Conservation (phyloP, 2,888 invertebrate species). For the Isotomurus palustris region DNA sequence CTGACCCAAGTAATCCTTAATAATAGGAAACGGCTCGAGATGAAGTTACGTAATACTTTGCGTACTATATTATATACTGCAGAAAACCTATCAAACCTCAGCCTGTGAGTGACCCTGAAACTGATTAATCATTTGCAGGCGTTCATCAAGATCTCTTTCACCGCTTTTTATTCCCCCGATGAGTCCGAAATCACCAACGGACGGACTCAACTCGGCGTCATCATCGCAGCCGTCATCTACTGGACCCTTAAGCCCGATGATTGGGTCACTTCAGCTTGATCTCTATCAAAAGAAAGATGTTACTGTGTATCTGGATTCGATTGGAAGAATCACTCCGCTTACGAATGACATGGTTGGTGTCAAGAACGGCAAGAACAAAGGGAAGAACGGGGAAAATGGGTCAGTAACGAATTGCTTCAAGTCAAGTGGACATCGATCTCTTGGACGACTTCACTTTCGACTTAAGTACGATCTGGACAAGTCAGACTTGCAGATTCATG, state of each 20-base stretch:
- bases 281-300: constrained; percentile 11
- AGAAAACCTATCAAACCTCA: constrained; percentile 10
- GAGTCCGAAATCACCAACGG: constrained; percentile 29
- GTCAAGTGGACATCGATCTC: constrained; percentile 4
- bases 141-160: constrained; percentile 31
- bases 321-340: neutral
- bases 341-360: neutral
- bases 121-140: constrained; percentile 18
- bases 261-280: constrained; percentile 10
- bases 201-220: neutral
- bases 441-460: constrained; percentile 54
- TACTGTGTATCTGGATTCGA: neutral
- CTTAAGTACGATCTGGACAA: constrained; percentile 84
- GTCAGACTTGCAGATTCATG: constrained; percentile 82
- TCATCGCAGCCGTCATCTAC: constrained; percentile 6
- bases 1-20: no score
- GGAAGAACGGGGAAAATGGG: constrained; percentile 1
- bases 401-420: neutral
- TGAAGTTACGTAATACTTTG: no score
- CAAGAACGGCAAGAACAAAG: neutral
- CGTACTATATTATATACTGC: no score
- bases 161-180: constrained; percentile 33
- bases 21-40: no score
- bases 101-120: no score
- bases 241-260: constrained; percentile 26